Conservation (phyloP, 2,113 vertebrate species). For the Micromys minutus region DNA sequence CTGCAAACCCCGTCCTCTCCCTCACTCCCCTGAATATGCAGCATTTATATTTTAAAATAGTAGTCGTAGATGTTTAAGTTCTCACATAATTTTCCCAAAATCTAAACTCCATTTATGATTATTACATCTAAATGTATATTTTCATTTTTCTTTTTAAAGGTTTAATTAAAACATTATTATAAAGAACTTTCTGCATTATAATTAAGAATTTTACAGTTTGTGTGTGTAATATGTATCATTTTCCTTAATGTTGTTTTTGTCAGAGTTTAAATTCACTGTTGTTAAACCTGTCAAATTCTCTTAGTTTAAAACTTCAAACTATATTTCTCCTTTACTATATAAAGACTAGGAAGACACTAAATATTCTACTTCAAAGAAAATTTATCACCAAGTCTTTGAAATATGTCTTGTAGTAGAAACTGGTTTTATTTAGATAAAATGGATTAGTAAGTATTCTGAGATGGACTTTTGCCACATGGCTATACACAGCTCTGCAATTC, state of each 20-base stretch:
- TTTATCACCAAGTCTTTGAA: not conserved
- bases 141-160: not conserved
- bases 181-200: not conserved
- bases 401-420: not conserved
- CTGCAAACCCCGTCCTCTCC: no score
- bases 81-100: not conserved
- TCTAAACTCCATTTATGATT: not conserved
- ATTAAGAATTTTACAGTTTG: not conserved
- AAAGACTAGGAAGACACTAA: not conserved
- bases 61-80: not conserved
- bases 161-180: not conserved
- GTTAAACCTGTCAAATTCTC: not conserved
- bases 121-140: not conserved
- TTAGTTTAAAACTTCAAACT: not conserved
- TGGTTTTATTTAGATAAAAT: slow-evolving; percentile 6
- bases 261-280: not conserved
- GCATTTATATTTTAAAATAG: slow-evolving; percentile 19
- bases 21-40: no score
- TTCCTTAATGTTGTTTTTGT: slow-evolving; percentile 14
- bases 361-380: not conserved
- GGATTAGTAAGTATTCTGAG: not conserved
- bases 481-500: not conserved
- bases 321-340: not conserved
- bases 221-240: not conserved
- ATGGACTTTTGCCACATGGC: not conserved